A percentile compares a stretch with the other conserved stretches of the same genome.
Conservation (phyloP, 2,888 invertebrate species). For the Nemapogon koenigi region DNA sequence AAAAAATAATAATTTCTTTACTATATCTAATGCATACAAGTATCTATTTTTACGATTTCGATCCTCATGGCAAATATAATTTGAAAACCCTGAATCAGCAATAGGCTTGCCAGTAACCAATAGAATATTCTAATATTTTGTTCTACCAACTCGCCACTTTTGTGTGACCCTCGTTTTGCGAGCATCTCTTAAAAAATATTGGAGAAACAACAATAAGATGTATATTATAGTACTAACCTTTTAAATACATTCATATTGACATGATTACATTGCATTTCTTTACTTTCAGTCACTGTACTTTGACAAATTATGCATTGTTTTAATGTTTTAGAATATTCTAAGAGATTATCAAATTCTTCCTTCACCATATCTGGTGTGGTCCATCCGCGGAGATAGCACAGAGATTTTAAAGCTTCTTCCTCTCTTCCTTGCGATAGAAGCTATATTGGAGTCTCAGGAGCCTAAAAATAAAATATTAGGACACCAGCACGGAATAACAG, state of each 20-base stretch:
- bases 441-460: constrained; percentile 67
- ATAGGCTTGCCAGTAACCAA: too few relatives aligned
- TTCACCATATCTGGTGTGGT: constrained; percentile 46
- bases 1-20: too few relatives aligned
- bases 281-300: constrained; percentile 22
- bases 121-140: too few relatives aligned
- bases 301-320: constrained; percentile 38
- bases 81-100: too few relatives aligned
- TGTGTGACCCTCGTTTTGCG: too few relatives aligned
- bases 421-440: constrained; percentile 51
- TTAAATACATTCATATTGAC: constrained; percentile 32
- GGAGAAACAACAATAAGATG: too few relatives aligned
- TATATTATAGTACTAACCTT: constrained; percentile 28
- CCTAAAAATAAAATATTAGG: constrained; percentile 26
- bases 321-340: constrained; percentile 39
- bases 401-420: constrained; percentile 54
- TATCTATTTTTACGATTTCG: too few relatives aligned
- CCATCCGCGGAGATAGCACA: constrained; percentile 64
- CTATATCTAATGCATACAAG: too few relatives aligned
- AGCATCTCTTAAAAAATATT: too few relatives aligned
- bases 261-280: constrained; percentile 34
- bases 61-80: too few relatives aligned
- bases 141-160: too few relatives aligned
- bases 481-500: too few relatives aligned
- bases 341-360: constrained; percentile 48